Base-by-base conservation (phyloP, 2,888 invertebrate species). In the Lasioglossum lativentre region DNA sequence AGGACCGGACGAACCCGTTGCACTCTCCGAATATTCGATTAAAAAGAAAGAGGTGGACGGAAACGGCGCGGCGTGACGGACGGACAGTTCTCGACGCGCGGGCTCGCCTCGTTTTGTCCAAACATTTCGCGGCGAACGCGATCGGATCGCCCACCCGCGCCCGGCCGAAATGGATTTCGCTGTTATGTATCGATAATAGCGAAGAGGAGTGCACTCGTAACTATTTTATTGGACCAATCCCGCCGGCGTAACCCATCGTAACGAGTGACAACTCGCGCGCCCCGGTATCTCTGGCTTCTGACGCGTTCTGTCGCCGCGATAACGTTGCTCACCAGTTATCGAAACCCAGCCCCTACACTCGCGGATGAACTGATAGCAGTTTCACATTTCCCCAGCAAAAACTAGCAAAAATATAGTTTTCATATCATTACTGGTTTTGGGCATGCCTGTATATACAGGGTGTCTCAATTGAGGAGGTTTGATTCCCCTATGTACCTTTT, bases 161-260 rank as follows among this genome's bases (percentile, higher is more conserved):
- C 52, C 23, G 10, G 16, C 3, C 72, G 73, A 83, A 86, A 83
- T 77, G 76, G 82, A 79, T 86, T 87, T 82, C 76, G 70, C 73
- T 63, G 73, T 80, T 80, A 70, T 66, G 78, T 84, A 83, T 83
- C 86, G 88, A 88, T 88, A 88, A 86, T 88, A 76, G 84, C n/a
- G 66, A 10, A 23, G 23, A 34, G 12, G 34, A 40, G 76, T 63
- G 72, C 75, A 68, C 78, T 45, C 87, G 82, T 78, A 80, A 82
- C 86, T 76, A 80, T 89, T 89, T 89, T 86, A 89, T 89, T 88
- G 88, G 70, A 38, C 75, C 86, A 88, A 89, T 89, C 79, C 80
- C 75, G 79, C 14, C 82, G 81, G 79, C 85, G 75, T 76, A 82
- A 70, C 85, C 45, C 77, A 34, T 78, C 78, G 73, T 82, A 82